phyloP scores from a whole-genome alignment of 2,888 invertebrate genomes.

The Polietes domitor region DNA sequence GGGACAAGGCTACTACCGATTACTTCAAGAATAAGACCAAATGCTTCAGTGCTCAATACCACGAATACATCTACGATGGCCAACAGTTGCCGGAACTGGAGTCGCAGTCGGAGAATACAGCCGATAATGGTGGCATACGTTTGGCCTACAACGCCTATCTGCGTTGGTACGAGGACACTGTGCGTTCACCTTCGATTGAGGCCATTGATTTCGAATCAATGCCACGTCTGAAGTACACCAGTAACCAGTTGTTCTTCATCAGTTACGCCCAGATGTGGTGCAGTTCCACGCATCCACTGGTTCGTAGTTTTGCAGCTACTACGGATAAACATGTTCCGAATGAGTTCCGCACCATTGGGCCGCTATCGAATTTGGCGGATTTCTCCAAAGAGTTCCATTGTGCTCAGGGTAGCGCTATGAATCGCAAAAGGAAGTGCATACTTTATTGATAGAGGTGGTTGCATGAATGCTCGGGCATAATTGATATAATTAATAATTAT shows the following conservation, averaged over 20 bases:
- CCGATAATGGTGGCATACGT: conserved; percentile 78
- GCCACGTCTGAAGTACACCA: conserved; percentile 72
- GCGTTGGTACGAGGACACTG: conserved; percentile 70
- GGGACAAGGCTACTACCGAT: conserved; percentile 73
- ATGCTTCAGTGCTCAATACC: conserved; percentile 77
- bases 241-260: conserved; percentile 76
- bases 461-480: too few species aligned
- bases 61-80: conserved; percentile 72
- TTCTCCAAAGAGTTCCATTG: conserved; percentile 77
- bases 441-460: conserved; percentile 76
- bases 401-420: conserved; percentile 72
- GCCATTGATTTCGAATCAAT: conserved; percentile 69
- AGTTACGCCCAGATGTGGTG: conserved; percentile 76
- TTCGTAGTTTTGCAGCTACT: conserved; percentile 68
- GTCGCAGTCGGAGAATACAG: conserved; percentile 76
- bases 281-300: conserved; percentile 68
- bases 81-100: conserved; percentile 67
- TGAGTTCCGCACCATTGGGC: conserved; percentile 75
- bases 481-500: too few species aligned
- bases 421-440: conserved; percentile 73
- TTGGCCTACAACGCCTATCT: conserved; percentile 76
- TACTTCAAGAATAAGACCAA: conserved; percentile 74
- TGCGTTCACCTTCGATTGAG: conserved; percentile 3
- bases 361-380: conserved; percentile 75
- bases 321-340: conserved; percentile 73